Base-by-base conservation (phyloP, 2,113 vertebrate species). In the Semicossyphus pulcher region DNA sequence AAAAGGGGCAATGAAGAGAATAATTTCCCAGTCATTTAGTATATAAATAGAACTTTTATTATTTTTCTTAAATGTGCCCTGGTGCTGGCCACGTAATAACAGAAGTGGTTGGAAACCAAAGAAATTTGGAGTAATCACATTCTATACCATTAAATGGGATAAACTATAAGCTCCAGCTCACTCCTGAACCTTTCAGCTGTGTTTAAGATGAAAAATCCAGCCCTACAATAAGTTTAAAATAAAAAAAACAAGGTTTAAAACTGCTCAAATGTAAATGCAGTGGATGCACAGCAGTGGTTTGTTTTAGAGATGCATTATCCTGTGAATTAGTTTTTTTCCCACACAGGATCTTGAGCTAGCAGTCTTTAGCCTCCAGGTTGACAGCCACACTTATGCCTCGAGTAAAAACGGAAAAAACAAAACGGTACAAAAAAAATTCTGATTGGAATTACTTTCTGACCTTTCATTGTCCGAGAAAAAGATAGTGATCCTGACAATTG, bases 61-160 rank as follows among this genome's bases (percentile, higher is more conserved):
- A 72, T 68, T 54, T 39, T 42, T 52, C 31, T 9, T 36, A 11
- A 28, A 58, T 18, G 65, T 41, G 49, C 31, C 68, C 20, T 31
- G 48, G 61, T 25, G 34, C 58, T 54, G 23, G 42, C 28, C 47
- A 32, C 39, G 1, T 21, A 74, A 52, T 39, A 77, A 57, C 18
- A 70, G 11, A 58, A 61, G 67, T 42, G 58, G 75, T 62, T 63
- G 39, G 39, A 78, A 84, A 47, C 59, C 64, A 71, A 37, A 72
- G 53, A 20, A 1, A 64, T 75, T 69, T 49, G 10, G 32, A 44
- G 44, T 53, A 52, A 52, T 37, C 45, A 44, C 34, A 54, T 68
- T 63, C 28, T 21, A 29, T 44, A 61, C 58, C 56, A 48, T 80
- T 72, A 80, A 72, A 74, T 26, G 49, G 59, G 56, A 29, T 37